Evolutionary conservation across 2,113 vertebrate species (phyloP).

Genomic region (Xyliphius kryptos): DNA sequence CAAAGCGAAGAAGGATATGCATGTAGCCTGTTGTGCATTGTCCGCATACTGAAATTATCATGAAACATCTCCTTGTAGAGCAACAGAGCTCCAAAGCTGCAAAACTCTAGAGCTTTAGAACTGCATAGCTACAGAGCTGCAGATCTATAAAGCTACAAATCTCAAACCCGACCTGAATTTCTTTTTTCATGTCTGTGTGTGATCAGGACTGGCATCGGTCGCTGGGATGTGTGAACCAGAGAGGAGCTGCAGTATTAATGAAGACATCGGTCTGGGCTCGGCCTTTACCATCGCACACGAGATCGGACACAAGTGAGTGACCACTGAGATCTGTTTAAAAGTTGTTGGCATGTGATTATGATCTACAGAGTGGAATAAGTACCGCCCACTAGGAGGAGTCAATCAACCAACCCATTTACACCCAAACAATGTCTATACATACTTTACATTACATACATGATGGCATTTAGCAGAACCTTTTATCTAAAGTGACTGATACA

Average conservation of each 20-base stretch:
- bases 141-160: constrained; percentile 74
- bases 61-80: constrained; percentile 64
- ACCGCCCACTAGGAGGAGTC: too few species aligned
- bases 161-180: constrained; percentile 18
- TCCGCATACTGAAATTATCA: constrained; percentile 68
- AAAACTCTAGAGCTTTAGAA: too few species aligned
- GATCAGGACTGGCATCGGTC: constrained; percentile 91
- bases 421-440: too few species aligned
- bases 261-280: constrained; percentile 97
- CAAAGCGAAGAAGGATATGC: constrained; percentile 71
- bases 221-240: constrained; percentile 99
- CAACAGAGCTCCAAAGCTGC: too few species aligned
- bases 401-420: too few species aligned
- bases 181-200: constrained; percentile 27
- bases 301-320: constrained; percentile 98
- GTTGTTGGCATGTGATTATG: too few species aligned
- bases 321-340: neutral
- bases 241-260: constrained; percentile 99
- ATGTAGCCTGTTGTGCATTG: constrained; percentile 80
- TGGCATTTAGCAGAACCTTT: too few species aligned
- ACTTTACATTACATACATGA: too few species aligned
- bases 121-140: too few species aligned
- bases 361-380: too few species aligned
- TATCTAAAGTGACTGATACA: too few species aligned
- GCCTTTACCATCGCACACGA: constrained; percentile 99